Evolutionary conservation across 1,140 invertebrate genomes (phyloP), one percentile per base, ranked within the genome.

Genomic region (Ridgeia piscesae): DNA sequence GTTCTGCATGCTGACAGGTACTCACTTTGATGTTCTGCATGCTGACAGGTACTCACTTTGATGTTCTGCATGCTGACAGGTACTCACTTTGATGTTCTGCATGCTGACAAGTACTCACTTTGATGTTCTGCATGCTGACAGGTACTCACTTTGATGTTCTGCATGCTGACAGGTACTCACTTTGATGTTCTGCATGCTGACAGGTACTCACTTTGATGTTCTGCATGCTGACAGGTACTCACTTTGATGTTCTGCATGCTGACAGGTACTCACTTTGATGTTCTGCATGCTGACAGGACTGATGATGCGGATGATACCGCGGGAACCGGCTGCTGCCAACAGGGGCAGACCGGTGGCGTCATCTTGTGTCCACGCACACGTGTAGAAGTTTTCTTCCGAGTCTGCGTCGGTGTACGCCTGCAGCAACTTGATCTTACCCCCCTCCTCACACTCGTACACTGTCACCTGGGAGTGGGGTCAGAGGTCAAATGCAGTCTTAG

Each of bases 361-460:
- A 95, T 99, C 98, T 95, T 97, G 98, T 0, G 98, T 98, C 99
- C 99, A 99, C 0, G 98, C 98, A 96, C 98, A 99, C 1, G 98
- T 99, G 95, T 99, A 99, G 96, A 99, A 99, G 95, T 98, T 99
- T 96, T 99, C 99, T 95, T 99, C 98, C 34, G 97, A 95, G 97
- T 97, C 94, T 35, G 34, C 35, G 96, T 99, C 99, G 21, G 98
- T 97, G 96, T 99, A 99, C 94, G 98, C 98, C 94, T 99, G 98
- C 0, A 99, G 95, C 31, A 99, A 96, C 94, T 98, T 98, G 92
- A 99, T 97, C 33, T 95, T 95, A 91, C 97, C 97, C 35, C 94
- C 97, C 93, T 97, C 97, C 4, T 97, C 96, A 95, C 98, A 99
- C 95, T 99, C 98, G 95, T 99, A 99, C 93, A 99, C 97, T 50